Evolutionary conservation across 2,113 vertebrate genomes (phyloP).

Genomic region (Rhabdornis inornatus): DNA sequence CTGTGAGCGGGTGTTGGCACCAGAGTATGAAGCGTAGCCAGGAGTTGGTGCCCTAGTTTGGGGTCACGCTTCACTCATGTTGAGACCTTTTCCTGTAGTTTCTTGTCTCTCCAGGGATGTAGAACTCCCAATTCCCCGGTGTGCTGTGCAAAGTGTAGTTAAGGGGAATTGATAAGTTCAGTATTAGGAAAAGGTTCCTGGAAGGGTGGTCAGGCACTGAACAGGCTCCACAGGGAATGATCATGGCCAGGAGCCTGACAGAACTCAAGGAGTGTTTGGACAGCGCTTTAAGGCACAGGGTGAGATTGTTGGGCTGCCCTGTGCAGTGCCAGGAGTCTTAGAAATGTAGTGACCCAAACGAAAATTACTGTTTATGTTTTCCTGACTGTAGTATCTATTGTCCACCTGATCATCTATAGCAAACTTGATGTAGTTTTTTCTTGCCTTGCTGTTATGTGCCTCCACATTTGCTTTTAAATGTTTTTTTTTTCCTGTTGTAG

Average conservation of each 20-base stretch:
- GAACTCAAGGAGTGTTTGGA: neutral
- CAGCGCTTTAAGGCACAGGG: neutral
- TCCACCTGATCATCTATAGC: neutral
- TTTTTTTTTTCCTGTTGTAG: constrained; percentile 59
- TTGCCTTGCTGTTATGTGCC: neutral
- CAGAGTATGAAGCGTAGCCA: accelerated
- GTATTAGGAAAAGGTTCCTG: neutral
- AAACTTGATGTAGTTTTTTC: neutral
- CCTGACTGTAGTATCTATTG: neutral
- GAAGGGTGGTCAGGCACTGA: neutral
- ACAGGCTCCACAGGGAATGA: neutral
- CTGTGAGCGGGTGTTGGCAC: accelerated
- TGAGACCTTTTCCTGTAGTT: neutral
- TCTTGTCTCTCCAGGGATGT: neutral
- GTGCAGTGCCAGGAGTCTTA: neutral
- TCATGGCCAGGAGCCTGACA: neutral
- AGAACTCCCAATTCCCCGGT: neutral
- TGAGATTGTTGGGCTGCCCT: neutral
- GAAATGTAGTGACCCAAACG: neutral
- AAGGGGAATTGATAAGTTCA: neutral
- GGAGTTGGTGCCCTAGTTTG: neutral
- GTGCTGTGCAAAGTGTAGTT: neutral
- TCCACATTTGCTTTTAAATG: neutral
- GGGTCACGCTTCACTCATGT: too few relatives aligned
- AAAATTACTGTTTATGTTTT: neutral